These are phyloP conservation scores for Callimorpha dominula DNA, from an alignment of 2,888 invertebrate genomes.

Conservation along the genomic window DNA sequence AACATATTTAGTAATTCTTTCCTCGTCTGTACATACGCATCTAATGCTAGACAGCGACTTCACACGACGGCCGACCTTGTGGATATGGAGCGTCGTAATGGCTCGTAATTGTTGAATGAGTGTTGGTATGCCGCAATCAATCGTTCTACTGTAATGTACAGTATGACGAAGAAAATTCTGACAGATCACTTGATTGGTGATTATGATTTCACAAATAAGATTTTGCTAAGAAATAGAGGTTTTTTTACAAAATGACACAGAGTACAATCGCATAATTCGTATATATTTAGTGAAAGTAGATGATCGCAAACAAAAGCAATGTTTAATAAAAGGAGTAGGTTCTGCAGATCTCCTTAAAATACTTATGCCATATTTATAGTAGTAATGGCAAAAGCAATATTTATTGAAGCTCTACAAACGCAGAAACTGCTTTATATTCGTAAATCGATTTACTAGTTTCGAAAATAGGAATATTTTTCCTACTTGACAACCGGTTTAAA, in stretches of 20 bases:
- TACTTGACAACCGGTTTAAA: background rate
- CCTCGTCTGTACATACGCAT: slow-evolving; percentile 61
- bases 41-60: slow-evolving; percentile 67
- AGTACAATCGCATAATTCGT: background rate
- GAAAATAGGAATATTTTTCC: background rate
- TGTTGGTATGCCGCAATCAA: slow-evolving; percentile 77
- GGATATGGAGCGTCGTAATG: slow-evolving; percentile 79
- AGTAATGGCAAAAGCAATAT: too few species aligned
- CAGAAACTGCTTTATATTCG: background rate
- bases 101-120: slow-evolving; percentile 77
- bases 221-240: background rate
- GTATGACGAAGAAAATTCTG: slow-evolving; percentile 9
- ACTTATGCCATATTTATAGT: too few species aligned
- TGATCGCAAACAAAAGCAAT: background rate
- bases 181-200: background rate
- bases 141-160: slow-evolving; percentile 54
- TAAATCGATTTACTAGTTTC: background rate
- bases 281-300: background rate
- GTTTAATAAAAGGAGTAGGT: background rate
- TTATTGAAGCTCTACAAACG: too few species aligned
- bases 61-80: slow-evolving; percentile 79
- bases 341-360: background rate
- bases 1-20: slow-evolving; percentile 55
- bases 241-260: background rate
- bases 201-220: background rate